Evolutionary conservation across 2,888 invertebrate genomes (phyloP).

Genomic region (Eupithecia subfuscata): DNA sequence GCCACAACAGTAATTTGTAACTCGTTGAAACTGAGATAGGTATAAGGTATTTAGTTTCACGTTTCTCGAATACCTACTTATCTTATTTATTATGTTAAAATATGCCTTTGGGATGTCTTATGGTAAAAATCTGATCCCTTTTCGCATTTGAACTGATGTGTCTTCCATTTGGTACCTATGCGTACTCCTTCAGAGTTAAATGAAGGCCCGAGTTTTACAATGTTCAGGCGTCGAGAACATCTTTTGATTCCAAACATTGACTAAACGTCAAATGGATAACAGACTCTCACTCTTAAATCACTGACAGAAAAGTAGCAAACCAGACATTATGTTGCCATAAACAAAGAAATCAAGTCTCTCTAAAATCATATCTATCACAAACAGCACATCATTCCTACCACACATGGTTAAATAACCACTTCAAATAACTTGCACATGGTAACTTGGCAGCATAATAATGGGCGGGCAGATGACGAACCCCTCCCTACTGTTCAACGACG

Average conservation of each 20-base stretch:
- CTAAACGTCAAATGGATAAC: background rate
- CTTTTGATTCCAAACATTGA: background rate
- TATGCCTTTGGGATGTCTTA: background rate
- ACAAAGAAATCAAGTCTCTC: no score
- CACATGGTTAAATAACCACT: background rate
- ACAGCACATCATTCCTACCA: background rate
- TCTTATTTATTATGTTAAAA: background rate
- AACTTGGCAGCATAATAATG: slow-evolving; percentile 68
- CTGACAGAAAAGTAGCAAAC: no score
- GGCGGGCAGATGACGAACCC: slow-evolving; percentile 75
- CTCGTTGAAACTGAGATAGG: background rate
- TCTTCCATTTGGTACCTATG: background rate
- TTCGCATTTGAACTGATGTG: background rate
- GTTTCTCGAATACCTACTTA: background rate
- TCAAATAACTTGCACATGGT: background rate
- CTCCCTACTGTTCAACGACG: slow-evolving; percentile 88
- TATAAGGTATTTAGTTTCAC: background rate
- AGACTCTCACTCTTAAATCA: background rate
- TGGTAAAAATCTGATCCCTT: background rate
- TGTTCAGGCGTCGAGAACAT: background rate
- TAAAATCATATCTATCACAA: no score
- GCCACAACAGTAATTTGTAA: background rate
- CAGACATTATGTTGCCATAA: no score
- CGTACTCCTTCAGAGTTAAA: background rate
- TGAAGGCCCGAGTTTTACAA: background rate